Conservation (phyloP, 2,797 vertebrate species). For the Calcarius lapponicus region DNA sequence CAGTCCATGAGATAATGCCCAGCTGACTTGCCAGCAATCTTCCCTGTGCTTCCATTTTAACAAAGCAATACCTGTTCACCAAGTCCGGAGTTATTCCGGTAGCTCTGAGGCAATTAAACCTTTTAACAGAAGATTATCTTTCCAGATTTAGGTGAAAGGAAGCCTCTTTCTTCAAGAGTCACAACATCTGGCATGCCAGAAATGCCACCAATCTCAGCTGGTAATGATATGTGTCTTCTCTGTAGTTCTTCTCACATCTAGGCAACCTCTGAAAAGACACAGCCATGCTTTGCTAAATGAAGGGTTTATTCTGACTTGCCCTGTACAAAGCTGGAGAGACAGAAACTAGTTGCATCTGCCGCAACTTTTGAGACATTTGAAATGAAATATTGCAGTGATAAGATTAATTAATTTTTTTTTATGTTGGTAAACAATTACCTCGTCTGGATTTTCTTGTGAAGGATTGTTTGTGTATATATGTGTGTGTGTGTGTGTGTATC, state of each 20-base stretch:
- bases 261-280: background rate
- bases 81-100: background rate
- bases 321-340: background rate
- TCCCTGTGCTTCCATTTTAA: background rate
- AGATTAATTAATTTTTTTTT: background rate
- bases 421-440: background rate
- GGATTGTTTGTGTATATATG: background rate
- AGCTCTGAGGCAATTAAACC: background rate
- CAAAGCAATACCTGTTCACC: background rate
- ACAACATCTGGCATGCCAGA: background rate
- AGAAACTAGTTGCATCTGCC: background rate
- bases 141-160: slow-evolving; percentile 27
- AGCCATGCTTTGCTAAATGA: background rate
- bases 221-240: background rate
- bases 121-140: slow-evolving; percentile 27
- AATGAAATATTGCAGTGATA: background rate
- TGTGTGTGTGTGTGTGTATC: no score
- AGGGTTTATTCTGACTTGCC: background rate
- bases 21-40: background rate
- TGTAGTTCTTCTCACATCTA: background rate
- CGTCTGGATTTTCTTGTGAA: background rate
- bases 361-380: background rate
- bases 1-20: background rate
- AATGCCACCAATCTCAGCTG: slow-evolving; percentile 18
- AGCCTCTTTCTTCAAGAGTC: background rate